Conservation (phyloP, 1,140 invertebrate species). For the Habropoda laboriosa region DNA sequence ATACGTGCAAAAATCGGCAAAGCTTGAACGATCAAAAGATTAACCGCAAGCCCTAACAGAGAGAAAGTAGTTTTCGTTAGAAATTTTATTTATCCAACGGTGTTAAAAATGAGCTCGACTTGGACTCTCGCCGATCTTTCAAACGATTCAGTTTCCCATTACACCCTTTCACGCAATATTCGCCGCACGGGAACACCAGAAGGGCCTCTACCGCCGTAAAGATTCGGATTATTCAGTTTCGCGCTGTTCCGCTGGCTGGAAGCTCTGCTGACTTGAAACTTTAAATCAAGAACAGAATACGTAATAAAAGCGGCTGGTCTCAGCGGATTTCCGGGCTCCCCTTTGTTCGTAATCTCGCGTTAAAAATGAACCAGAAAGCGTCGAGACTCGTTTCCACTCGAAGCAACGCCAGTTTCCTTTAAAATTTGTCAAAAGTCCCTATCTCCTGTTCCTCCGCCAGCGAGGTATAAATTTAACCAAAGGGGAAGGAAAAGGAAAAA, state of each 20-base stretch:
- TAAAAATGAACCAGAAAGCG: background rate
- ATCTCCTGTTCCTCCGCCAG: background rate
- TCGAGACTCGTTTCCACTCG: background rate
- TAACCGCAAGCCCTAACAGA: too few relatives aligned
- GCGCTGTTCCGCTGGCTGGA: background rate
- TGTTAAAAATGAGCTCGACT: background rate
- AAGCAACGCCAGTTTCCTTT: background rate
- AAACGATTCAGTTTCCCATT: background rate
- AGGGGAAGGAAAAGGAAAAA: too few relatives aligned
- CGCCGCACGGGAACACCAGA: background rate
- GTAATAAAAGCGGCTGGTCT: constrained; percentile 10
- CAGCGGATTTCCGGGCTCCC: background rate
- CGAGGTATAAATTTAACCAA: too few relatives aligned
- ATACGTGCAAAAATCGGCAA: too few relatives aligned
- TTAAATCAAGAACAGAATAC: constrained; percentile 12
- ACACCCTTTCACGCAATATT: background rate
- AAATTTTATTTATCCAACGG: too few relatives aligned
- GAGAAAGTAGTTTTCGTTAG: too few relatives aligned
- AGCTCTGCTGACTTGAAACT: constrained; percentile 1
- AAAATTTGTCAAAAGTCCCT: background rate
- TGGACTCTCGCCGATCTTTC: background rate
- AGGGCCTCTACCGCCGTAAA: background rate
- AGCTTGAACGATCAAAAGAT: too few relatives aligned
- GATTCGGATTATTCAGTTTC: constrained; percentile 3
- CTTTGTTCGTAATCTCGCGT: background rate